These are phyloP conservation scores for Petrolisthes cinctipes DNA, from an alignment of 2,888 invertebrate species.

Conservation along the genomic window DNA sequence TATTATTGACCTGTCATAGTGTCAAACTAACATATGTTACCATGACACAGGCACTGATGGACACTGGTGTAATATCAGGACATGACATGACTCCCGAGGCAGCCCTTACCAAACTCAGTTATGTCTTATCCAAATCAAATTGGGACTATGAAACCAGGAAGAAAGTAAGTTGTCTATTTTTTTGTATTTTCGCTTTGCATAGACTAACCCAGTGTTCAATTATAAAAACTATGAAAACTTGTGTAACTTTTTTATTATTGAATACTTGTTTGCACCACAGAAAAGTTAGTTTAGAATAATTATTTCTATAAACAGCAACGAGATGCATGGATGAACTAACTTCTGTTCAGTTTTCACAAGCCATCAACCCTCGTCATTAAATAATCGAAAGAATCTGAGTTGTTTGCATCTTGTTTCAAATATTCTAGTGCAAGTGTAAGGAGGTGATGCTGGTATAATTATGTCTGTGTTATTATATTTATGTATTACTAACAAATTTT, in stretches of 20 bases:
- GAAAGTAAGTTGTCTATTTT: slow-evolving; percentile 71
- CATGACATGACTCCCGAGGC: slow-evolving; percentile 95
- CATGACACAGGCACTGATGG: slow-evolving; percentile 73
- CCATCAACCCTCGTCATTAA: too few species aligned
- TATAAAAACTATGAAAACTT: background rate
- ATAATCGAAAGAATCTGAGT: too few species aligned
- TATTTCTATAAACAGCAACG: too few species aligned
- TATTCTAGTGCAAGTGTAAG: too few species aligned
- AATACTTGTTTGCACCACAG: background rate
- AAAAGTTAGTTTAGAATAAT: too few species aligned
- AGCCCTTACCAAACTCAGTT: slow-evolving; percentile 89
- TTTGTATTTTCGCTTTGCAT: background rate
- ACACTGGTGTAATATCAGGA: slow-evolving; percentile 83
- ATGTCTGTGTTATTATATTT: too few species aligned
- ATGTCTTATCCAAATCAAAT: slow-evolving; percentile 85
- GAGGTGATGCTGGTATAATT: too few species aligned
- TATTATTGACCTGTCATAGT: background rate
- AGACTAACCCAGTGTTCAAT: background rate
- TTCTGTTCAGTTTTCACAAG: too few species aligned
- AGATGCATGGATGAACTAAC: too few species aligned
- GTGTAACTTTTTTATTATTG: slow-evolving; percentile 12
- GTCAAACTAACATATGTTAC: background rate
- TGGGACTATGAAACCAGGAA: slow-evolving; percentile 78
- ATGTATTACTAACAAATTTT: too few species aligned
- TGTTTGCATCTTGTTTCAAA: too few species aligned